Evolutionary conservation across 2,797 vertebrate species (phyloP).

Genomic region (Catostomus latipinnis): DNA sequence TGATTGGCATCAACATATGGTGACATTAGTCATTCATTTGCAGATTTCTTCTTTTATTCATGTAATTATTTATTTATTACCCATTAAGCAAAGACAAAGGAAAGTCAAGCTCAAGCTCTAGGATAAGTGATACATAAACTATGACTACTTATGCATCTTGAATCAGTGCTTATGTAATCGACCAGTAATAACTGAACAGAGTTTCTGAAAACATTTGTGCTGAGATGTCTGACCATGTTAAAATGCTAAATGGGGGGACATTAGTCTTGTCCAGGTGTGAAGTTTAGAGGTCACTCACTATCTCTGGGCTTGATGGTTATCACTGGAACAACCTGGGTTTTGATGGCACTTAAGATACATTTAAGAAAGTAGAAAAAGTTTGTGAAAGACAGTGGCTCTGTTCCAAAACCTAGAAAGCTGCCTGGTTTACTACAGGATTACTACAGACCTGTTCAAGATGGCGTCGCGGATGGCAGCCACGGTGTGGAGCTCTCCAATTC

Average conservation of each 20-base stretch:
- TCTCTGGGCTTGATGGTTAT: conserved; percentile 54
- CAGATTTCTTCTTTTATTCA: conserved; percentile 36
- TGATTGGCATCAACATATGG: conserved; percentile 68
- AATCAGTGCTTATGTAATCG: conserved; percentile 8
- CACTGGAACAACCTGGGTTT: conserved; percentile 36
- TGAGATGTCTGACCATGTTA: conserved; percentile 53
- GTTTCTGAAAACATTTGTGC: not conserved
- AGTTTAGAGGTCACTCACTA: conserved; percentile 68
- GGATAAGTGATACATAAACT: conserved; percentile 48
- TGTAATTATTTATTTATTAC: conserved; percentile 61
- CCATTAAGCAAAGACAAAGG: conserved; percentile 65
- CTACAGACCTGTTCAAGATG: too few relatives aligned
- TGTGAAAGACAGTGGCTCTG: conserved; percentile 1
- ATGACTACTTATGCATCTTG: conserved; percentile 13
- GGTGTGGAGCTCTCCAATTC: too few relatives aligned
- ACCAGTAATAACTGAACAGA: conserved; percentile 48
- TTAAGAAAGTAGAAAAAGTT: conserved; percentile 1
- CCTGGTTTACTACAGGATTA: not conserved
- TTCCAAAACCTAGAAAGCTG: not conserved
- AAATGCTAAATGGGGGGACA: conserved; percentile 42
- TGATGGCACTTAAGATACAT: conserved; percentile 5
- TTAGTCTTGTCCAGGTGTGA: conserved; percentile 65
- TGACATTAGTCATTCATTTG: conserved; percentile 60
- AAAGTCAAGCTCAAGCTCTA: conserved; percentile 65
- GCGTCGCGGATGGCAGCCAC: too few relatives aligned